Conservation (phyloP, 1,140 invertebrate species). For the Cydia fagiglandana region DNA sequence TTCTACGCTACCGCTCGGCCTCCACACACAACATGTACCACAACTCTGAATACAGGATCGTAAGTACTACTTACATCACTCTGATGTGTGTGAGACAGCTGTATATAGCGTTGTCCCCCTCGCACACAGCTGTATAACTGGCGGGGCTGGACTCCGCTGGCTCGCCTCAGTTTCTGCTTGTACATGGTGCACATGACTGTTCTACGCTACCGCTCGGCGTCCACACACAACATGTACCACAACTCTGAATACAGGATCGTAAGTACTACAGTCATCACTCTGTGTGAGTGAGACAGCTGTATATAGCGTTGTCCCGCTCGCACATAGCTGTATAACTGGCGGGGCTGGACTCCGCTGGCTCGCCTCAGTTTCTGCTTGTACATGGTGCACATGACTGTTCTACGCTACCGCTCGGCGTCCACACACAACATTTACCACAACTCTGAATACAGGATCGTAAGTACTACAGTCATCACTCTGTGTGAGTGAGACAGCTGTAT, state of each 20-base stretch:
- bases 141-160: too few relatives aligned
- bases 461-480: not conserved
- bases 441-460: slow-evolving; percentile 21
- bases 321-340: slow-evolving; percentile 43
- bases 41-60: slow-evolving; percentile 1
- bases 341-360: slow-evolving; percentile 40
- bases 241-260: too few relatives aligned
- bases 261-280: too few relatives aligned
- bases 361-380: not conserved
- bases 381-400: not conserved
- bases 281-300: too few relatives aligned
- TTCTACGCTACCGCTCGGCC: slow-evolving; percentile 21
- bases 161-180: too few relatives aligned
- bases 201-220: too few relatives aligned
- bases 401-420: slow-evolving; percentile 18
- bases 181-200: too few relatives aligned
- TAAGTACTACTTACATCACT: slow-evolving; percentile 20
- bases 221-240: too few relatives aligned
- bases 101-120: too few relatives aligned
- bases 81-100: too few relatives aligned
- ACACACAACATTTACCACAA: not conserved
- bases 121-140: too few relatives aligned
- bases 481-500: too few relatives aligned
- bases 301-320: not conserved
- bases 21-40: not conserved